A percentile compares a stretch with the other conserved stretches of the same genome.
phyloP scores from a whole-genome alignment of 2,888 invertebrate species.

The Conops quadrifasciatus region DNA sequence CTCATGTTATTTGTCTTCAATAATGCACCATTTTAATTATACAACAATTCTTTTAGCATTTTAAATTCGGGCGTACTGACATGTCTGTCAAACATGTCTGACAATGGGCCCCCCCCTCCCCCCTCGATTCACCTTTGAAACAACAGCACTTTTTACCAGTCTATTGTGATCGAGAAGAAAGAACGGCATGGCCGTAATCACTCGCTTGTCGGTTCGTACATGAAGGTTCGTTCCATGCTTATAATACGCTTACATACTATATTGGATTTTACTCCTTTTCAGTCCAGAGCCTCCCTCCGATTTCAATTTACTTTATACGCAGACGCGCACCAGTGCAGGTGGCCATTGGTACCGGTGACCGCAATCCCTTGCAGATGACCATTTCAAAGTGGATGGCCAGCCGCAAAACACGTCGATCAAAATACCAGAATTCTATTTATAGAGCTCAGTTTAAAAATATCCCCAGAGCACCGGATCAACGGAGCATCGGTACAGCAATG shows the following conservation, averaged over 20 bases:
- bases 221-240: neutral
- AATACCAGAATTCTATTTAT: slow-evolving; percentile 19
- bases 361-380: neutral
- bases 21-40: no score
- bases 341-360: neutral
- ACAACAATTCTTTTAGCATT: no score
- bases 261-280: neutral
- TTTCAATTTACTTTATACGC: neutral
- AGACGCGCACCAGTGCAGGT: no score
- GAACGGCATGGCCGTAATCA: no score
- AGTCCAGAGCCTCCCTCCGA: neutral
- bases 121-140: no score
- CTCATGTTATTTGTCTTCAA: no score
- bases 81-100: no score
- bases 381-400: neutral
- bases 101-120: no score
- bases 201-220: neutral
- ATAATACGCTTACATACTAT: no score
- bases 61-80: no score
- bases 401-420: slow-evolving; percentile 19
- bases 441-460: slow-evolving; percentile 20
- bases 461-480: neutral
- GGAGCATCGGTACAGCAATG: slow-evolving; percentile 17
- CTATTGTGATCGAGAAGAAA: no score
- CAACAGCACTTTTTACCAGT: no score